Evolutionary conservation across 2,888 invertebrate genomes (phyloP).

Genomic region (Heteromyza rotundicornis): DNA sequence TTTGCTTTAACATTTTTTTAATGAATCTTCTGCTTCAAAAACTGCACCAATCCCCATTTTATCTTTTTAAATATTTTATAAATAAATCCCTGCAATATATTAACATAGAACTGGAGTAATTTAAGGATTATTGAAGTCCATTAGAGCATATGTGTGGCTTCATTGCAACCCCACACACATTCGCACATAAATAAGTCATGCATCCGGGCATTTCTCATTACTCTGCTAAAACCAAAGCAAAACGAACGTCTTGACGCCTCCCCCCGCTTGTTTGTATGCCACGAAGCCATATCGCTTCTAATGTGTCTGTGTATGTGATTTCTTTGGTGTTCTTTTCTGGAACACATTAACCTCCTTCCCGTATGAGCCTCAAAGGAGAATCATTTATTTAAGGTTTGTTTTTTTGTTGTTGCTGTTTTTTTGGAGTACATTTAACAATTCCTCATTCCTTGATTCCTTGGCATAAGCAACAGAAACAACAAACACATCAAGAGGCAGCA

Average conservation of each 20-base stretch:
- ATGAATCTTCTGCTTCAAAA: no score
- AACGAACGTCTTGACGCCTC: not conserved
- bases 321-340: slow-evolving; percentile 10
- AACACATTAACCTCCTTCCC: slow-evolving; percentile 27
- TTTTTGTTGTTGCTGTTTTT: no score
- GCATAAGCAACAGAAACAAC: slow-evolving; percentile 20
- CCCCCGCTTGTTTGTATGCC: not conserved
- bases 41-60: no score
- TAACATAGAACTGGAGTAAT: no score
- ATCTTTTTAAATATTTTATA: no score
- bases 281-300: not conserved
- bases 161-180: no score
- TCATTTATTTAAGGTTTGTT: slow-evolving; percentile 23
- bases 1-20: no score
- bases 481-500: slow-evolving; percentile 10
- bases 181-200: not conserved
- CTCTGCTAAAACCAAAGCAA: not conserved
- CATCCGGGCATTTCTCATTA: not conserved
- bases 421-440: slow-evolving; percentile 9
- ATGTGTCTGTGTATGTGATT: not conserved
- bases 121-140: no score
- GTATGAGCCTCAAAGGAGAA: slow-evolving; percentile 14
- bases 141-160: no score
- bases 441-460: not conserved
- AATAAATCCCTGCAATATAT: no score